Evolutionary conservation across 2,113 vertebrate genomes (phyloP), one percentile per base, ranked within the genome.

Genomic region (Actenoides lindsayi): DNA sequence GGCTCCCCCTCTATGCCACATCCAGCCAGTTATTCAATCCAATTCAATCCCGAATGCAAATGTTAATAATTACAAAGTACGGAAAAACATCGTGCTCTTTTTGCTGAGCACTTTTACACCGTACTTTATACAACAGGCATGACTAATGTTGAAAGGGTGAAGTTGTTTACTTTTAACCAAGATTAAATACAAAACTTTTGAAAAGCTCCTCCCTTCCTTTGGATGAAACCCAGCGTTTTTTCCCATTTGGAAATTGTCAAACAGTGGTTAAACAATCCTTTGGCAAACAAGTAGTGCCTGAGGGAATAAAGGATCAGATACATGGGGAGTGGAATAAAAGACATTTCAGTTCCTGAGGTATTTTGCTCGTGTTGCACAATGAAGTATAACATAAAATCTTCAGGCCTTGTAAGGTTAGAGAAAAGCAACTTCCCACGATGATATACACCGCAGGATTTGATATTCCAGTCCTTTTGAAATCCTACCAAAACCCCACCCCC

Each of bases 181-280:
- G 95, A 95, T 98, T 98, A 97, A 97, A 94, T 90, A 92, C 76
- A 96, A 95, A 93, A 94, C 94, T 96, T 96, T 96, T 79, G 76
- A 96, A 95, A 97, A 91, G 78, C 82, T 87, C 97, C 97, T 97
- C 96, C 95, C 96, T 97, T 96, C 96, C 96, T 96, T 96, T 98
- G 96, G 95, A 94, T 71, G 62, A 87, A 94, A 89, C 93, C 92
- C 96, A 98, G 76, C 71, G 76, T 88, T 92, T 90, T 93, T 85
- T 87, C 86, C 76, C 93, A 96, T 93, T 96, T 96, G 94, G 96
- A 98, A 95, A 94, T 78, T 97, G 96, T 81, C 93, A 94, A 95
- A 97, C 93, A 95, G 90, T 96, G 78, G n/a, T 96, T 97, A 95
- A 97, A 93, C 84, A 95, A 96, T 97, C 93, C 97, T 96, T 97